A percentile compares a stretch with the other conserved stretches of the same genome.
Conservation (phyloP, 2,888 invertebrate species). For the Morpho achilles region DNA sequence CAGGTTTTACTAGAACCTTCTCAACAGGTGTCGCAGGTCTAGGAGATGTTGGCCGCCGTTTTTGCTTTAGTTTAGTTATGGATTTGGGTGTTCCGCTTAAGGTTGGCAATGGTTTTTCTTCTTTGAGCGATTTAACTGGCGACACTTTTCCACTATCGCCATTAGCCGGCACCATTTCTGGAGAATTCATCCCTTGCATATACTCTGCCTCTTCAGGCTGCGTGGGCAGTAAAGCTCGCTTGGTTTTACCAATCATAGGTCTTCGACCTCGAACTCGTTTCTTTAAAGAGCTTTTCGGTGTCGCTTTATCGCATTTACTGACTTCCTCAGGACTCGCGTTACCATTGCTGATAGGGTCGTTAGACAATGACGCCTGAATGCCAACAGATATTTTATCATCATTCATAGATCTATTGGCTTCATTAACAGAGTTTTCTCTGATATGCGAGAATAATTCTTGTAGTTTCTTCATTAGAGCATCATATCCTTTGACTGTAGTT, state of each 20-base stretch:
- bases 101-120: conserved; percentile 56
- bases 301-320: conserved; percentile 59
- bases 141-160: conserved; percentile 54
- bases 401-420: conserved; percentile 45
- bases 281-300: conserved; percentile 76
- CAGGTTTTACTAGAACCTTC: conserved; percentile 48
- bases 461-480: conserved; percentile 61
- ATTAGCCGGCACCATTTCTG: conserved; percentile 69
- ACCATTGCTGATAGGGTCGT: conserved; percentile 57
- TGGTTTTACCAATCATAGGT: conserved; percentile 63
- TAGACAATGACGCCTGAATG: conserved; percentile 56
- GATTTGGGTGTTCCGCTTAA: conserved; percentile 66
- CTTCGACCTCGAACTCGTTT: conserved; percentile 66
- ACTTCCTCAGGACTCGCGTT: conserved; percentile 68
- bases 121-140: conserved; percentile 55
- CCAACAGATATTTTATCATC: conserved; percentile 68
- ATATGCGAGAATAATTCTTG: conserved; percentile 67
- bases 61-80: conserved; percentile 62
- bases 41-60: conserved; percentile 62
- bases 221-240: conserved; percentile 63
- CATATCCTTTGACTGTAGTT: conserved; percentile 65
- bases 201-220: conserved; percentile 67
- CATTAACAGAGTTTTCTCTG: conserved; percentile 51
- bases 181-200: conserved; percentile 69
- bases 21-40: conserved; percentile 68